A percentile compares a stretch with the other conserved stretches of the same genome.
phyloP scores from a whole-genome alignment of 2,113 vertebrate genomes.

The Candoia aspera region DNA sequence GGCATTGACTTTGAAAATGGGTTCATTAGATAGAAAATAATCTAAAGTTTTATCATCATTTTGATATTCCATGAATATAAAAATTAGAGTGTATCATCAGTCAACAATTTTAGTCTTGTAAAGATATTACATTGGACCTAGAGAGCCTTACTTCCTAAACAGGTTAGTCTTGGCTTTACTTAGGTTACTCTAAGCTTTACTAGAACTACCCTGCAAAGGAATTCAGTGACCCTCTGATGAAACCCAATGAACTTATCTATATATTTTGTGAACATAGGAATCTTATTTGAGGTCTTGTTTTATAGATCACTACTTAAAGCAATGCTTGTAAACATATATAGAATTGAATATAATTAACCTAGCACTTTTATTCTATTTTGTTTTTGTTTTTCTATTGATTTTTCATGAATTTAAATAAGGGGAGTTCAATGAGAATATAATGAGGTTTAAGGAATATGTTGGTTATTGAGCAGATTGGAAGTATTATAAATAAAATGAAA shows the following conservation, averaged over 20 bases:
- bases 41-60: background rate
- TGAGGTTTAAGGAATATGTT: background rate
- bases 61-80: background rate
- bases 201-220: background rate
- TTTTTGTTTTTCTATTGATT: background rate
- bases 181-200: background rate
- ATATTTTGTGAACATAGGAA: background rate
- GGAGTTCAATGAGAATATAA: background rate
- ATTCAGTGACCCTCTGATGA: background rate
- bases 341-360: background rate
- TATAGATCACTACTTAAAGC: background rate
- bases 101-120: background rate
- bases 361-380: background rate
- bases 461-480: background rate
- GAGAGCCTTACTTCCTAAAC: background rate
- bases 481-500: background rate
- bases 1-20: background rate
- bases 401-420: background rate
- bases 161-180: background rate
- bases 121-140: background rate
- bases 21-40: constrained; percentile 4
- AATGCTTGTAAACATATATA: background rate
- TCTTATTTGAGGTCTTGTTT: background rate
- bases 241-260: background rate
- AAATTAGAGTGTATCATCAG: background rate